Evolutionary conservation across 1,140 invertebrate genomes (phyloP).

Genomic region (Formica exsecta): DNA sequence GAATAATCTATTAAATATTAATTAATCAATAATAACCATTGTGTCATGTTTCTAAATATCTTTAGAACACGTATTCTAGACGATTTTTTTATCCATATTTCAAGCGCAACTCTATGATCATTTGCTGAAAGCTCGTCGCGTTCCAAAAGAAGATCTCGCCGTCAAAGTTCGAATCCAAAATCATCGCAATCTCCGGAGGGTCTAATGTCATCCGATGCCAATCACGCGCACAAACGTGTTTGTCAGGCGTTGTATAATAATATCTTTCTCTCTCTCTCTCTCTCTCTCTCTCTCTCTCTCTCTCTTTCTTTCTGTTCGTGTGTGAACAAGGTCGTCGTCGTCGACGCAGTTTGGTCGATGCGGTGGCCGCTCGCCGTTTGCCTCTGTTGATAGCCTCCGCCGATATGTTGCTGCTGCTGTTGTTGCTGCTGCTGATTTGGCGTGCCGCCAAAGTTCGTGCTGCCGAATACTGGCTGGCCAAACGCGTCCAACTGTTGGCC

Average conservation of each 20-base stretch:
- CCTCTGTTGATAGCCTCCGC: conserved; percentile 77
- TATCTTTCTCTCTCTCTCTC: conserved; percentile 25
- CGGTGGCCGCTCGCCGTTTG: conserved; percentile 20
- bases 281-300: not conserved
- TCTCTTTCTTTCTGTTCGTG: conserved; percentile 5
- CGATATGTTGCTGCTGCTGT: conserved; percentile 31
- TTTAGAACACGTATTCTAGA: not conserved
- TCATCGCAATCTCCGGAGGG: conserved; percentile 63
- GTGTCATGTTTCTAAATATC: too few relatives aligned
- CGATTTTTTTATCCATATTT: not conserved
- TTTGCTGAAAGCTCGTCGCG: not conserved
- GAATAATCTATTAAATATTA: not conserved
- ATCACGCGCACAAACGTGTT: conserved; percentile 47
- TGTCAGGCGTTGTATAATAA: conserved; percentile 58
- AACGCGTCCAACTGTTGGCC: conserved; percentile 83
- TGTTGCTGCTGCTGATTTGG: conserved; percentile 68
- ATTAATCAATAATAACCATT: not conserved
- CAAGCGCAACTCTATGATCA: not conserved
- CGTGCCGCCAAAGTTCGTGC: conserved; percentile 83
- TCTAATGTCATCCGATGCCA: conserved; percentile 64
- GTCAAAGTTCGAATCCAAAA: not conserved
- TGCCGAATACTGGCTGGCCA: conserved; percentile 84
- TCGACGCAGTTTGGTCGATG: conserved; percentile 52
- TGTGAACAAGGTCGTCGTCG: conserved; percentile 79
- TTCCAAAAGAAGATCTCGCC: not conserved